phyloP scores from a whole-genome alignment of 2,113 vertebrate genomes.

The Corydoras maculifer region DNA sequence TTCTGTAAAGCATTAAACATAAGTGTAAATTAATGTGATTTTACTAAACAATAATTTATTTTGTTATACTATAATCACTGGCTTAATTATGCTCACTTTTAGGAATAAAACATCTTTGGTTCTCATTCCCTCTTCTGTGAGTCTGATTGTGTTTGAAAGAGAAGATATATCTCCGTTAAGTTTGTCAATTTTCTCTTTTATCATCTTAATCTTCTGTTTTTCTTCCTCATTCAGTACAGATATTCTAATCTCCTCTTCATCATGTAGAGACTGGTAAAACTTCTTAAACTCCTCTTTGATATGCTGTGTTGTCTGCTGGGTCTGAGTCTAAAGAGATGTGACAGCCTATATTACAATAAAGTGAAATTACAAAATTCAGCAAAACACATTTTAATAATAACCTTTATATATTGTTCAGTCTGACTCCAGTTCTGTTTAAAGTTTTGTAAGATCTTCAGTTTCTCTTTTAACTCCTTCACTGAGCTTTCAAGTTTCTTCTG shows the following conservation, averaged over 20 bases:
- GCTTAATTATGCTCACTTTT: not conserved
- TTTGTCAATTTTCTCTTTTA: constrained; percentile 14
- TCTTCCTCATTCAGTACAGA: constrained; percentile 14
- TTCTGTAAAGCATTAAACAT: not conserved
- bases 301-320: not conserved
- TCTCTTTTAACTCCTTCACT: too few relatives aligned
- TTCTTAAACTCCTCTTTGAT: constrained; percentile 17
- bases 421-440: too few relatives aligned
- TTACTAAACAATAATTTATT: too few relatives aligned
- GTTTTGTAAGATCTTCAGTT: too few relatives aligned
- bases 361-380: too few relatives aligned
- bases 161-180: constrained; percentile 2
- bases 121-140: constrained; percentile 10
- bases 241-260: constrained; percentile 18
- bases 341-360: not conserved
- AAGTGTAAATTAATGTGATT: too few relatives aligned
- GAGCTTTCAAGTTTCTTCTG: too few relatives aligned
- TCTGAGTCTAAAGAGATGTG: constrained; percentile 10
- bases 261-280: constrained; percentile 12
- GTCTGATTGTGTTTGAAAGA: constrained; percentile 8
- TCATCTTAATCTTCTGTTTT: constrained; percentile 16
- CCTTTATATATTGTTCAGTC: too few relatives aligned
- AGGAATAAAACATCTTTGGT: constrained; percentile 3
- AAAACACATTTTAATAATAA: too few relatives aligned
- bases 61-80: too few relatives aligned